Evolutionary conservation across 2,797 vertebrate genomes (phyloP).

Genomic region (Muscicapa striata): DNA sequence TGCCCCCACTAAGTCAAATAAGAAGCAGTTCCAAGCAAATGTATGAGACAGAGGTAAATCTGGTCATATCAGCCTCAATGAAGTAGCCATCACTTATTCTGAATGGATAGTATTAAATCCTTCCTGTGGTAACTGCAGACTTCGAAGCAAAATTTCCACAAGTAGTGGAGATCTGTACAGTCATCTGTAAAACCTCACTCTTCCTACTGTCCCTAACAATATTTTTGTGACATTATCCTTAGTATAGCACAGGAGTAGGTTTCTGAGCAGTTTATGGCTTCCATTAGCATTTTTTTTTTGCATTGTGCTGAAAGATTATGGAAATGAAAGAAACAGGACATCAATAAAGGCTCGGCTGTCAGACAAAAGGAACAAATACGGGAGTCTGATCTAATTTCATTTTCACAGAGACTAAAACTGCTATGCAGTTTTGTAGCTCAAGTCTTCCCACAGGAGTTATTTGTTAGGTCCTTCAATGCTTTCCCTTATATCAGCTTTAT

Average conservation of each 20-base stretch:
- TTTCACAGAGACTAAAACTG: not conserved
- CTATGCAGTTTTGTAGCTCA: not conserved
- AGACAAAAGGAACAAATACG: not conserved
- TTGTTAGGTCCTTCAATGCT: not conserved
- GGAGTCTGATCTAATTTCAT: not conserved
- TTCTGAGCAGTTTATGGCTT: not conserved
- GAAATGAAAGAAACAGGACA: not conserved
- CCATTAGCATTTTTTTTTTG: not conserved
- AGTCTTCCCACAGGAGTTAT: not conserved
- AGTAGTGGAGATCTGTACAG: not conserved
- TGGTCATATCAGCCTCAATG: not conserved
- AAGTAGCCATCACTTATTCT: not conserved
- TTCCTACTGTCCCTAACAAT: not conserved
- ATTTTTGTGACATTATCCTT: not conserved
- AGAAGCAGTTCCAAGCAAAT: not conserved
- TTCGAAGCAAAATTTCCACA: not conserved
- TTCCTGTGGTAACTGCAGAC: not conserved
- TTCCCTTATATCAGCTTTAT: not conserved
- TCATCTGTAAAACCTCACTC: not conserved
- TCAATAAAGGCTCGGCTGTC: not conserved
- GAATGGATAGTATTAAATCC: not conserved
- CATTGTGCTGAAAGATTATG: not conserved
- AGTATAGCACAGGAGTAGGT: not conserved
- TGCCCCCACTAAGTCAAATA: not conserved
- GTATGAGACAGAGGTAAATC: not conserved